These are phyloP conservation scores for Oxyteleia sp. DNA, from an alignment of 2,888 invertebrate species.

Conservation along the genomic window DNA sequence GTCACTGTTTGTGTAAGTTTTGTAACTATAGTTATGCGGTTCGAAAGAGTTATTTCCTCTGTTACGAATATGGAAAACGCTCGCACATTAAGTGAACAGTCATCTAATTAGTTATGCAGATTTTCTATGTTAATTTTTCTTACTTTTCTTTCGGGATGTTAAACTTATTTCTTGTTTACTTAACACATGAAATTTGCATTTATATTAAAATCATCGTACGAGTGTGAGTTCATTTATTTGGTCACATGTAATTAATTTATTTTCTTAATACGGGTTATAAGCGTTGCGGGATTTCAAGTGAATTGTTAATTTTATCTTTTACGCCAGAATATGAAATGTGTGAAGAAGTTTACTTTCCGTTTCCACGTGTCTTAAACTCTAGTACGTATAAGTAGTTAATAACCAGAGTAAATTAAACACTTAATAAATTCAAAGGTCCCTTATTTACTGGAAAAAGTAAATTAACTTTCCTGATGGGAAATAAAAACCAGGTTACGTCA, in stretches of 20 bases:
- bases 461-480: slow-evolving; percentile 12
- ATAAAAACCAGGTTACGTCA: too few species aligned
- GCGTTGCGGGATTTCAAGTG: neutral
- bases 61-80: slow-evolving; percentile 17
- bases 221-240: neutral
- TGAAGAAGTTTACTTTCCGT: slow-evolving; percentile 19
- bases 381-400: slow-evolving; percentile 3
- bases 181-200: neutral
- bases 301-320: slow-evolving; percentile 26
- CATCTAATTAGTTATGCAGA: neutral
- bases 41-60: slow-evolving; percentile 23
- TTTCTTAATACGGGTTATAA: slow-evolving; percentile 21
- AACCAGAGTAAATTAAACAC: slow-evolving; percentile 13
- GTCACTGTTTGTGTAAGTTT: slow-evolving; percentile 55
- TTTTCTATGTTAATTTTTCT: neutral
- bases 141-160: neutral
- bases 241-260: slow-evolving; percentile 16
- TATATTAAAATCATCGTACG: slow-evolving; percentile 9
- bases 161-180: neutral
- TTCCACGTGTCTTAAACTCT: slow-evolving; percentile 6
- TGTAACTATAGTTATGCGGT: slow-evolving; percentile 31
- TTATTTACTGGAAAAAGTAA: slow-evolving; percentile 7
- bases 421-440: slow-evolving; percentile 12
- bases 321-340: slow-evolving; percentile 14
- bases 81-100: neutral